Evolutionary conservation across 2,888 invertebrate genomes (phyloP).

Genomic region (Cinara cedri): DNA sequence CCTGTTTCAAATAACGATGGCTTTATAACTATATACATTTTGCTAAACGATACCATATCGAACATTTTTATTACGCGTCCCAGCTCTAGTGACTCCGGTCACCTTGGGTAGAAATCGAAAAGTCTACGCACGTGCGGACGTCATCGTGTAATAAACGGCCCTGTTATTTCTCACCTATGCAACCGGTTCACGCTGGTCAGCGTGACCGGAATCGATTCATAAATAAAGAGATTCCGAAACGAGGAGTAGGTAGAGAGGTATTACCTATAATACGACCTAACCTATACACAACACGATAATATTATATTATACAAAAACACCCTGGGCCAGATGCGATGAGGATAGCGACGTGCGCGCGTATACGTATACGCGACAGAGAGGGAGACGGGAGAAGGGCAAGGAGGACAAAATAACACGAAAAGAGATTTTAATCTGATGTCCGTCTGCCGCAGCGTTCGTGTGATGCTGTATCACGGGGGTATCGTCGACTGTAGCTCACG

Average conservation of each 20-base stretch:
- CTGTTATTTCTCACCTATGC: constrained; percentile 53
- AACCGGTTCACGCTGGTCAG: constrained; percentile 44
- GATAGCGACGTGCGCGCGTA: constrained; percentile 13
- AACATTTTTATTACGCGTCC: no score
- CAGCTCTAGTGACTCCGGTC: no score
- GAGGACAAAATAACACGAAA: constrained; percentile 31
- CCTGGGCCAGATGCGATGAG: constrained; percentile 43
- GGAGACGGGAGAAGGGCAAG: constrained; percentile 7
- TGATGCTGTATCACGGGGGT: constrained; percentile 38
- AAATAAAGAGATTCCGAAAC: constrained; percentile 55
- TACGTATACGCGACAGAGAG: constrained; percentile 4
- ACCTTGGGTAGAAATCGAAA: constrained; percentile 21
- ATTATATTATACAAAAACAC: constrained; percentile 37
- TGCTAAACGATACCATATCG: no score
- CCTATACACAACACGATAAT: no score
- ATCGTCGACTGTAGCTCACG: constrained; percentile 21
- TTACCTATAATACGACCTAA: neutral
- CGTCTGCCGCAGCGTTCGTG: constrained; percentile 41
- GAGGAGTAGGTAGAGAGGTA: constrained; percentile 3
- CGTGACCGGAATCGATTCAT: constrained; percentile 54
- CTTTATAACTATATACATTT: no score
- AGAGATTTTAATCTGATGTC: constrained; percentile 32
- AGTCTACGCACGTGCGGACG: constrained; percentile 51
- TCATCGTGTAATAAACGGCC: constrained; percentile 47
- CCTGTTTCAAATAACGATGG: no score